Evolutionary conservation across 2,888 invertebrate genomes (phyloP).

Genomic region (Tyria jacobaeae): DNA sequence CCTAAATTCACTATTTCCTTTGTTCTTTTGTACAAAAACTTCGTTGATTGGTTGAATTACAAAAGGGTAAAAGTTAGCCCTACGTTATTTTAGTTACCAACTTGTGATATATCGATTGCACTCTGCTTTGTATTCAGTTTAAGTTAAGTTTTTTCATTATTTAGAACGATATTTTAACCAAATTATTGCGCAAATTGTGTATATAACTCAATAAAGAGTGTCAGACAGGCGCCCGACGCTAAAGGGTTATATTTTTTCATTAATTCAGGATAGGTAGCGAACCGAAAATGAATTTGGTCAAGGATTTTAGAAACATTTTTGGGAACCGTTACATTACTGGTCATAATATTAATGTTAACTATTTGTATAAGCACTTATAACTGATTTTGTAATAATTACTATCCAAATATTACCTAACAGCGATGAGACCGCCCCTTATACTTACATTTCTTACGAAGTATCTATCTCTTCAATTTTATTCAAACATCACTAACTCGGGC

Average conservation of each 20-base stretch:
- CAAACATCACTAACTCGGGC: too few species aligned
- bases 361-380: too few species aligned
- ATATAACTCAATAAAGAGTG: constrained; percentile 51
- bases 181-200: constrained; percentile 50
- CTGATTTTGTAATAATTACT: too few species aligned
- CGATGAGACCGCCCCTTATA: too few species aligned
- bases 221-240: constrained; percentile 40
- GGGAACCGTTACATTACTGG: not conserved
- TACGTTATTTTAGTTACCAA: not conserved
- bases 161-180: constrained; percentile 30
- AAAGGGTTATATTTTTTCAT: constrained; percentile 58
- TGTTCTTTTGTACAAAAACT: constrained; percentile 36
- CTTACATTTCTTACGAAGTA: too few species aligned
- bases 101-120: too few species aligned
- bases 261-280: constrained; percentile 45
- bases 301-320: constrained; percentile 22
- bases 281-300: constrained; percentile 43
- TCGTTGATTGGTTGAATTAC: constrained; percentile 41
- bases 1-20: constrained; percentile 42
- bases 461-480: too few species aligned
- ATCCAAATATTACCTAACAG: too few species aligned
- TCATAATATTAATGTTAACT: too few species aligned
- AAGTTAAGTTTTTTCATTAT: not conserved
- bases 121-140: not conserved
- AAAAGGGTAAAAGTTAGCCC: not conserved